A percentile compares a stretch with the other conserved stretches of the same genome.
These are phyloP conservation scores for Sisor rabdophorus DNA, from an alignment of 2,113 vertebrate genomes.

Conservation along the genomic window DNA sequence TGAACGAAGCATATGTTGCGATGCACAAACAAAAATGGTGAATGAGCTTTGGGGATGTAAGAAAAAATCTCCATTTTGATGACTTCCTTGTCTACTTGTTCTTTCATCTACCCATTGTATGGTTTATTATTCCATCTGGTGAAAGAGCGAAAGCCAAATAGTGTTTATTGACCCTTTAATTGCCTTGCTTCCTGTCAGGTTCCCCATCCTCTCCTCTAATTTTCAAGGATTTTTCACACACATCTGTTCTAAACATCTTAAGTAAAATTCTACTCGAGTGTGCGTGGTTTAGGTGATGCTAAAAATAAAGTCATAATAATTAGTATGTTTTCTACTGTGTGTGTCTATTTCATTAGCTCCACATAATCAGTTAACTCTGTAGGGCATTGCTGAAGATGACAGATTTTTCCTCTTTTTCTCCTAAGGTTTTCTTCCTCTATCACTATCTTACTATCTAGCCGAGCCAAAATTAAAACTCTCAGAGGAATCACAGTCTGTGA, in stretches of 20 bases:
- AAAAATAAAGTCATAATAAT: slow-evolving; percentile 20
- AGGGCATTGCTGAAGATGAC: slow-evolving; percentile 60
- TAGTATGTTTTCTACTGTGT: not conserved
- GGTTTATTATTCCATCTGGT: slow-evolving; percentile 18
- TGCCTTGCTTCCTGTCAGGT: not conserved
- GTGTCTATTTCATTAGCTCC: slow-evolving; percentile 40
- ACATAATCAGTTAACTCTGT: slow-evolving; percentile 60
- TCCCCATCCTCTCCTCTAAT: not conserved
- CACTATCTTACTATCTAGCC: slow-evolving; percentile 12
- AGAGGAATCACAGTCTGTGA: slow-evolving; percentile 54
- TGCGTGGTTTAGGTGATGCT: not conserved
- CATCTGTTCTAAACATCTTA: slow-evolving; percentile 33
- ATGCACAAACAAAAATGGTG: not conserved
- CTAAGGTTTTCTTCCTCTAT: slow-evolving; percentile 43
- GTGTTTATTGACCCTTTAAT: slow-evolving; percentile 29
- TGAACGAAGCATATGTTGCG: not conserved
- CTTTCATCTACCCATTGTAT: slow-evolving; percentile 8
- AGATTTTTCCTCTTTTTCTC: slow-evolving; percentile 43
- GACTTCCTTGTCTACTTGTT: not conserved
- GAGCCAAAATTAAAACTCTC: slow-evolving; percentile 67
- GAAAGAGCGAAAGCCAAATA: slow-evolving; percentile 10
- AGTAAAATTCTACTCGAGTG: slow-evolving; percentile 1
- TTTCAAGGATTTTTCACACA: slow-evolving; percentile 20
- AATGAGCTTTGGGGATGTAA: not conserved
- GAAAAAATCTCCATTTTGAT: not conserved